Percentiles rank a stretch among this genome's conserved stretches.
Conservation (phyloP, 2,888 invertebrate species). For the Acronicta aceris region DNA sequence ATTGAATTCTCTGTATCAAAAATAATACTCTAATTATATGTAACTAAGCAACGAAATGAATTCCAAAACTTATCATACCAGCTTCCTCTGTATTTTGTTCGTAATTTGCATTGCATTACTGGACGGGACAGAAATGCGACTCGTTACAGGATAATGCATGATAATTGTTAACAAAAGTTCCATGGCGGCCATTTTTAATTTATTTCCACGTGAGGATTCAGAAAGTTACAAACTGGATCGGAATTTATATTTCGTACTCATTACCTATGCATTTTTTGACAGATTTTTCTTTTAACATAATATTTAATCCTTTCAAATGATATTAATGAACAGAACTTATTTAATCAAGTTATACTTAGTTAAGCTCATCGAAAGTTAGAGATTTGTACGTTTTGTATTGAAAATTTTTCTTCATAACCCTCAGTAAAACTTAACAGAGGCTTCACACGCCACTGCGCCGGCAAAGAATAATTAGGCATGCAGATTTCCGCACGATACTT, state of each 20-base stretch:
- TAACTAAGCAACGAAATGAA: constrained; percentile 7
- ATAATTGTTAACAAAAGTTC: constrained; percentile 75
- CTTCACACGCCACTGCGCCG: too few relatives aligned
- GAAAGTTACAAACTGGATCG: constrained; percentile 31
- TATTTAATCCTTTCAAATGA: too few relatives aligned
- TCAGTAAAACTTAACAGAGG: too few relatives aligned
- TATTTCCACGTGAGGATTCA: constrained; percentile 45
- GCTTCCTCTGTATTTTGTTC: constrained; percentile 34
- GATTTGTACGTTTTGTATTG: too few relatives aligned
- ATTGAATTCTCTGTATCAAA: not conserved
- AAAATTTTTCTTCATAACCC: too few relatives aligned
- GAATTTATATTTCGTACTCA: not conserved
- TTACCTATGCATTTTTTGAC: not conserved
- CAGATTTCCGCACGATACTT: too few relatives aligned
- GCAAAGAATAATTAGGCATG: too few relatives aligned
- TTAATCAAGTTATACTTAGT: too few relatives aligned
- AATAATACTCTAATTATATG: not conserved
- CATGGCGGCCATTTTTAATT: constrained; percentile 43
- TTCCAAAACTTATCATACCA: constrained; percentile 15
- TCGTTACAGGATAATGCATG: constrained; percentile 67
- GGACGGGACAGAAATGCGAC: constrained; percentile 17
- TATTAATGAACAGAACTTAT: too few relatives aligned
- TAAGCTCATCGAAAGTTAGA: too few relatives aligned
- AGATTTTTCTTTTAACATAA: too few relatives aligned
- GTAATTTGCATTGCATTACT: constrained; percentile 67